Evolutionary conservation across 2,888 invertebrate genomes (phyloP), one percentile per base, ranked within the genome.

Genomic region (Emesis furor): DNA sequence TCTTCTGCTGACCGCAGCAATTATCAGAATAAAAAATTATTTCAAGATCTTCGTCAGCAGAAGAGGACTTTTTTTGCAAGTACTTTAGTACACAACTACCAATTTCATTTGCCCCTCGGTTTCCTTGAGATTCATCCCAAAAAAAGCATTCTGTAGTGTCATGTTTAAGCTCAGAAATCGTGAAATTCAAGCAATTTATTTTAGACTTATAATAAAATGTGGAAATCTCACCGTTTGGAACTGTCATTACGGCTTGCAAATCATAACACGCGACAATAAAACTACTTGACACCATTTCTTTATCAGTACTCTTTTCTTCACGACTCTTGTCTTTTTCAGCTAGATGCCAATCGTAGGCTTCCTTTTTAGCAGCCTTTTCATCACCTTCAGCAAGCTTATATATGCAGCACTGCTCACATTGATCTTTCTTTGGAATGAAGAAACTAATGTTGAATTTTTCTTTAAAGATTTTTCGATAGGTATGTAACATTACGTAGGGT

Each of bases 91-190:
- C 62, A 59, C 83, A 84, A 17, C 35, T 35, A 35, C 35, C 35
- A 35, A n/a, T 86, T 76, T 86, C 88, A 30, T 67, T 51, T 24
- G 35, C 35, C 35, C 35, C 35, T 35, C 35, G 35, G 35, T 35
- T 35, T 35, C 35, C 89, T 67, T 86, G 73, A 8, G 78, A 85
- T 59, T 86, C 86, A 32, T 86, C 78, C 86, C 86, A 86, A 79
- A 89, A 87, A 71, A 73, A 86, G 65, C 85, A 88, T 59, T 71
- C 59, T 17, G 12, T 42, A 71, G 10, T 32, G n/a, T 86, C 78
- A 35, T 74, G 73, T 10, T 73, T 37, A 8, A 86, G 71, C 14
- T 88, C 84, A 65, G 78, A 80, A 77, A 76, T 30, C 24, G 77
- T 81, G 73, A 81, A 77, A 59, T 73, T 74, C 14, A 76, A 68